Evolutionary conservation across 2,797 vertebrate species (phyloP).

Genomic region (Tiaroga cobitis): DNA sequence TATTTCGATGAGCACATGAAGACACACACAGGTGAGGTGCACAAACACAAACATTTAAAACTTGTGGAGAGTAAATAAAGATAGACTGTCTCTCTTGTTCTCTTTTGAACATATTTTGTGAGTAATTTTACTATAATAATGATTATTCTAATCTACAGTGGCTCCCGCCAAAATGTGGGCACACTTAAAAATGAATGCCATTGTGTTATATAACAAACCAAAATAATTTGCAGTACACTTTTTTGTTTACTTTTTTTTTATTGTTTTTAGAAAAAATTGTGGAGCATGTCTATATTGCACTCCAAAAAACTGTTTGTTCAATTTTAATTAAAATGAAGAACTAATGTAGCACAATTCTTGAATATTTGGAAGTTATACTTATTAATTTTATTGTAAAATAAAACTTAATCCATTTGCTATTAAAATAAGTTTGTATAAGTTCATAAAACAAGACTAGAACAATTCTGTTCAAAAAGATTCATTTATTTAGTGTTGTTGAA

Average conservation of each 20-base stretch:
- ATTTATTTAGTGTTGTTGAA: not conserved
- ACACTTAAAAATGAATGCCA: not conserved
- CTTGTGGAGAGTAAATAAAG: not conserved
- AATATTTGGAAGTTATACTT: too few relatives aligned
- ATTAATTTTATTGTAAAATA: too few relatives aligned
- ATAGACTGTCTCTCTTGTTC: not conserved
- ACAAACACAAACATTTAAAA: not conserved
- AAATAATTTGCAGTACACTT: not conserved
- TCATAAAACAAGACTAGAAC: not conserved
- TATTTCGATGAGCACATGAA: conserved; percentile 99
- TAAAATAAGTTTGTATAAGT: not conserved
- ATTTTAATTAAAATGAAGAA: too few relatives aligned
- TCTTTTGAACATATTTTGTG: not conserved
- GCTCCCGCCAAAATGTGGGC: not conserved
- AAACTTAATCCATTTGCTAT: not conserved
- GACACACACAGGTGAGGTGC: conserved; percentile 89
- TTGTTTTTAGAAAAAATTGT: too few relatives aligned
- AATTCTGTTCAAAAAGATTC: not conserved
- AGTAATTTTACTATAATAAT: not conserved
- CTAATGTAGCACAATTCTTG: too few relatives aligned
- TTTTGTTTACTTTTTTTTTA: too few relatives aligned
- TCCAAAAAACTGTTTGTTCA: too few relatives aligned
- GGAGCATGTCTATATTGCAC: too few relatives aligned
- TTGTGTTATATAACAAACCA: not conserved
- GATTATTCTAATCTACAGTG: not conserved